phyloP scores from a whole-genome alignment of 1,140 invertebrate species.

The Stratiolaelaps scimitus region DNA sequence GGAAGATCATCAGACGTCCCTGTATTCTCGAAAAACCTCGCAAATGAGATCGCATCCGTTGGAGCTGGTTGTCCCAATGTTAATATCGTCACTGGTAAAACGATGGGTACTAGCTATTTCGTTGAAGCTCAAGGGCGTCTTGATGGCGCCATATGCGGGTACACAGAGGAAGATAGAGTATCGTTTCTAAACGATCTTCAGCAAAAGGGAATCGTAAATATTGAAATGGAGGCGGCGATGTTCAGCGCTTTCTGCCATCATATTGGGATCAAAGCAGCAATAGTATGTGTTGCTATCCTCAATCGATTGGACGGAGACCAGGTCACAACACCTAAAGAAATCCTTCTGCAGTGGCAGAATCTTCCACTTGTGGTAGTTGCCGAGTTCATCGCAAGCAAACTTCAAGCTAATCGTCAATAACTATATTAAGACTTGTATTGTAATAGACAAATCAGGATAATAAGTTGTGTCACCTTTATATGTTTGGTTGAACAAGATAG shows the following conservation, averaged over 20 bases:
- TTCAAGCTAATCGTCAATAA: too few species aligned
- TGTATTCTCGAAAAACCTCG: conserved; percentile 67
- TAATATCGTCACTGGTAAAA: conserved; percentile 66
- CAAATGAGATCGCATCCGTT: conserved; percentile 47
- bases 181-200: conserved; percentile 65
- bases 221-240: conserved; percentile 90
- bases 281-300: conserved; percentile 86
- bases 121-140: conserved; percentile 85
- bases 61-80: background rate
- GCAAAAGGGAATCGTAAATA: conserved; percentile 72
- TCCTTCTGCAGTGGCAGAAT: conserved; percentile 80
- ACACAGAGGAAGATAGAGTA: conserved; percentile 73
- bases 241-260: conserved; percentile 87
- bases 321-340: conserved; percentile 63
- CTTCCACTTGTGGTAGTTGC: conserved; percentile 75
- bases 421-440: too few species aligned
- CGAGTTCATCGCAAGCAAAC: conserved; percentile 54
- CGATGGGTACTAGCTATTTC: conserved; percentile 91
- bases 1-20: conserved; percentile 64
- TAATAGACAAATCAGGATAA: too few species aligned
- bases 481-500: too few species aligned
- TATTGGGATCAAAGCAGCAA: conserved; percentile 79
- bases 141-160: conserved; percentile 94
- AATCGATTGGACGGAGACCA: conserved; percentile 89
- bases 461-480: too few species aligned